phyloP scores from a whole-genome alignment of 2,113 vertebrate genomes.

The Nesoenas mayeri region DNA sequence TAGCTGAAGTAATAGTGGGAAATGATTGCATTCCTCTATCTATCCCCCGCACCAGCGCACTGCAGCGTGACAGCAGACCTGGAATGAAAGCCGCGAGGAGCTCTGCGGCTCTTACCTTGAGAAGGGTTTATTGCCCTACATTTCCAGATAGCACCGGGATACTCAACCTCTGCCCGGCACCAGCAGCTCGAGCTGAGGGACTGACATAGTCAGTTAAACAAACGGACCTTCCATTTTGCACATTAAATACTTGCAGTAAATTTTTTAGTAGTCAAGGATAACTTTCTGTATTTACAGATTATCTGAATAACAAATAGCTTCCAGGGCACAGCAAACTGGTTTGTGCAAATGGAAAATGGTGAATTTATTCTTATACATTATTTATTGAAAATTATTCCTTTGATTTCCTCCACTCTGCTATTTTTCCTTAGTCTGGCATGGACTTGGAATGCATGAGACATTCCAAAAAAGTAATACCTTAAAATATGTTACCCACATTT shows the following conservation, averaged over 20 bases:
- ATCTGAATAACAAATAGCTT: slow-evolving; percentile 47
- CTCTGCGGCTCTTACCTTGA: slow-evolving; percentile 43
- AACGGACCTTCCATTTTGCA: not conserved
- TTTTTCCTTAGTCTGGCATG: not conserved
- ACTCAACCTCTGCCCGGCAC: not conserved
- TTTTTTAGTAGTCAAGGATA: slow-evolving; percentile 7
- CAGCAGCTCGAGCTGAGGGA: not conserved
- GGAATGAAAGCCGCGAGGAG: slow-evolving; percentile 42
- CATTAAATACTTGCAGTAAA: not conserved
- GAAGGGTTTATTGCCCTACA: slow-evolving; percentile 45
- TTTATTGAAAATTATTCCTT: slow-evolving; percentile 23
- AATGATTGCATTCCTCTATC: slow-evolving; percentile 39
- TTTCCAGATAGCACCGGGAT: not conserved
- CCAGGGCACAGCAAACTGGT: slow-evolving; percentile 8
- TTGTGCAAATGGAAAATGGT: not conserved
- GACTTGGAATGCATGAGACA: not conserved
- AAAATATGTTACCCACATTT: not conserved
- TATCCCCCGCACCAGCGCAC: not conserved
- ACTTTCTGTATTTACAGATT: slow-evolving; percentile 20
- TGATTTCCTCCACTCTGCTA: not conserved
- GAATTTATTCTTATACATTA: not conserved
- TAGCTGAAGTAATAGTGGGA: slow-evolving; percentile 36
- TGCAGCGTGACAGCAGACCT: not conserved
- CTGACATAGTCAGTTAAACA: not conserved
- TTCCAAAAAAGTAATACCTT: not conserved